Conservation (phyloP, 2,113 vertebrate genomes). For the Choloepus hoffmanni region DNA sequence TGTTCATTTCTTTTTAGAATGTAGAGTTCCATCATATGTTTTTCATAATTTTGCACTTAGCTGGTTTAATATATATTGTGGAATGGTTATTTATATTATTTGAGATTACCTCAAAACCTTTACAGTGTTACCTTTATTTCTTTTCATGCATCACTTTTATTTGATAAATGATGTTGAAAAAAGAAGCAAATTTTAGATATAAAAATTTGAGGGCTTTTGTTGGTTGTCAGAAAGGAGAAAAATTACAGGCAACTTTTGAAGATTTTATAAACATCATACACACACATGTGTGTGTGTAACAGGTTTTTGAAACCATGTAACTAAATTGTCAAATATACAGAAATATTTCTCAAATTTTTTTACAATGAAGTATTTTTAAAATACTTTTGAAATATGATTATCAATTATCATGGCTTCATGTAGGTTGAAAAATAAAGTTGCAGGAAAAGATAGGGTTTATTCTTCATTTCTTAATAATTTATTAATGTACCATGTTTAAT, state of each 20-base stretch:
- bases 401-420: not conserved
- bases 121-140: not conserved
- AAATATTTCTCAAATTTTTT: not conserved
- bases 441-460: not conserved
- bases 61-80: not conserved
- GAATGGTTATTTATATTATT: not conserved
- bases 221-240: not conserved
- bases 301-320: not conserved
- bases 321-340: not conserved
- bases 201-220: not conserved
- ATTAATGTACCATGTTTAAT: not conserved
- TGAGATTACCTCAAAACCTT: not conserved
- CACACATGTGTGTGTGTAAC: too few relatives aligned
- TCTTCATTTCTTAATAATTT: not conserved
- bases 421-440: not conserved
- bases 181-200: not conserved
- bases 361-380: not conserved
- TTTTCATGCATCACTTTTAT: not conserved
- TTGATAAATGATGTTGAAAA: not conserved
- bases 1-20: not conserved
- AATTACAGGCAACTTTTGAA: not conserved
- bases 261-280: not conserved
- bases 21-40: not conserved
- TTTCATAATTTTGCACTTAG: not conserved
- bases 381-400: not conserved